These are phyloP conservation scores for Myrmophylax atrothorax DNA, from an alignment of 2,113 vertebrate genomes.

Conservation along the genomic window DNA sequence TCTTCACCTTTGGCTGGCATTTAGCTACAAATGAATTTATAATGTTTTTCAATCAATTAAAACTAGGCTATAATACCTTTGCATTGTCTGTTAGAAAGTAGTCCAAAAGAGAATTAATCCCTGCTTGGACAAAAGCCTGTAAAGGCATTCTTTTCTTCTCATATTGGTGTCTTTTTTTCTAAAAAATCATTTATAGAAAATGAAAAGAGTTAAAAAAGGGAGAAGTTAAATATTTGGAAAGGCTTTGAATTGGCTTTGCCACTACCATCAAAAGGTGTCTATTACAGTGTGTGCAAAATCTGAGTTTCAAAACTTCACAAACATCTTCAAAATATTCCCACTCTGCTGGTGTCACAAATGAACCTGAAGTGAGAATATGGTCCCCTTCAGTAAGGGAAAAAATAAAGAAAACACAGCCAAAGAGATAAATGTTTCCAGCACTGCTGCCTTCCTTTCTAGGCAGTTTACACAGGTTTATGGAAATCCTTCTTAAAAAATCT, in stretches of 20 bases:
- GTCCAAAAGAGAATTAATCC: neutral
- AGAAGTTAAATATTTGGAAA: neutral
- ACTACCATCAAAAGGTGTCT: neutral
- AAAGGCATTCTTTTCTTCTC: neutral
- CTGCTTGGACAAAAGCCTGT: neutral
- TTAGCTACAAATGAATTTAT: neutral
- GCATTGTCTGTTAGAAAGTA: neutral
- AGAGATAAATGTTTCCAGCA: neutral
- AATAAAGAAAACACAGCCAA: neutral
- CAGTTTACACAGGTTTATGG: neutral
- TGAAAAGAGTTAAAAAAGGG: neutral
- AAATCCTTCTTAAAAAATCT: neutral
- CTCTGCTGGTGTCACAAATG: accelerated
- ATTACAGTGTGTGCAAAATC: neutral
- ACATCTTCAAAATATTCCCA: neutral
- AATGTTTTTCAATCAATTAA: neutral
- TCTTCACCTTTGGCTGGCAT: neutral
- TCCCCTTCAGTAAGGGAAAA: neutral
- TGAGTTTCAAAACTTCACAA: neutral
- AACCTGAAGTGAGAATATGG: neutral
- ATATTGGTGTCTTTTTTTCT: neutral
- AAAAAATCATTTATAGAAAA: neutral
- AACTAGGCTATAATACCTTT: neutral
- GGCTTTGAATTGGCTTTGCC: neutral
- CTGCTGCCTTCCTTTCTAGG: neutral